A percentile compares a stretch with the other conserved stretches of the same genome.
phyloP scores from a whole-genome alignment of 1,140 invertebrate species.

The Meteorus sp. region DNA sequence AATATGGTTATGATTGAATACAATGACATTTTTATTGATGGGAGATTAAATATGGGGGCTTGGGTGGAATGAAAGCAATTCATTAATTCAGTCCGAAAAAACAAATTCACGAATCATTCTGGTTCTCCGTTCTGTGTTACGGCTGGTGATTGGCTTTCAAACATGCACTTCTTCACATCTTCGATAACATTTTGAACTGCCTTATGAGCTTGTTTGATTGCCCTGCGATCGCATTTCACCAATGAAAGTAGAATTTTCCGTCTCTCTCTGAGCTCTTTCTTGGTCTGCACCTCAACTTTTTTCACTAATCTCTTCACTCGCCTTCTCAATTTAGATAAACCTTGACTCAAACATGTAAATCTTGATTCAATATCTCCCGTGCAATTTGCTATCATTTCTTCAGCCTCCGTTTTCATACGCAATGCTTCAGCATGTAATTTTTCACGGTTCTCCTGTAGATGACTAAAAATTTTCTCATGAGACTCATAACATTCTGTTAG shows the following conservation, averaged over 20 bases:
- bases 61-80: no score
- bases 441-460: slow-evolving; percentile 30
- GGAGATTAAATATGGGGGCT: no score
- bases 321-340: slow-evolving; percentile 27
- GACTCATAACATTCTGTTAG: slow-evolving; percentile 39
- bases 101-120: no score
- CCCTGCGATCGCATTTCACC: slow-evolving; percentile 32
- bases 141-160: neutral
- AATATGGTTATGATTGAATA: no score
- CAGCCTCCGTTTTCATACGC: slow-evolving; percentile 35
- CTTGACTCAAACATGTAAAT: slow-evolving; percentile 31
- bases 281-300: slow-evolving; percentile 27
- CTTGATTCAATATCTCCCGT: slow-evolving; percentile 26
- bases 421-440: slow-evolving; percentile 34
- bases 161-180: slow-evolving; percentile 24
- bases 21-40: no score
- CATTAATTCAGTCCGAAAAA: no score
- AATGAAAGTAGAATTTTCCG: slow-evolving; percentile 15
- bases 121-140: neutral
- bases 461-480: slow-evolving; percentile 32
- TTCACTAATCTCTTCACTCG: slow-evolving; percentile 31
- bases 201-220: slow-evolving; percentile 27
- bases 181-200: slow-evolving; percentile 21
- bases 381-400: slow-evolving; percentile 34
- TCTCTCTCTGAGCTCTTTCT: slow-evolving; percentile 10